Conservation (phyloP, 1,140 invertebrate species). For the Cherax quadricarinatus region DNA sequence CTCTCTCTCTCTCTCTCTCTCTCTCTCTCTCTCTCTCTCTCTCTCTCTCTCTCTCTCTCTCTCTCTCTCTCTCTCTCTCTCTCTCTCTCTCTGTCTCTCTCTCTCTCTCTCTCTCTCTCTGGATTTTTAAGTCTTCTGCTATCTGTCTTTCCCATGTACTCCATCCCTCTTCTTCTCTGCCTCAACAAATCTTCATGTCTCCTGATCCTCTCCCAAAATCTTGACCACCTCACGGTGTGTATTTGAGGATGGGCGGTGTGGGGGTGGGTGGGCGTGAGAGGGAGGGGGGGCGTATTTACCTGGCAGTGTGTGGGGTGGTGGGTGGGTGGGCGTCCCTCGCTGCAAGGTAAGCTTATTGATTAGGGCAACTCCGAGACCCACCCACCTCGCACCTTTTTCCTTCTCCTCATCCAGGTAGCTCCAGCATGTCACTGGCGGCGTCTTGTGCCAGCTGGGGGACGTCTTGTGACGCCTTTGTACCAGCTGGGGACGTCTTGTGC, state of each 20-base stretch:
- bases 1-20: neutral
- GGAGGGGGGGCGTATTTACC: neutral
- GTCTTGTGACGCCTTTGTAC: neutral
- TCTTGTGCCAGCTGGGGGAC: neutral
- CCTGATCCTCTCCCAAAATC: too few species aligned
- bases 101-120: neutral
- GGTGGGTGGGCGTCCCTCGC: neutral
- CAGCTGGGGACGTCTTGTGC: neutral
- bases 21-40: too few species aligned
- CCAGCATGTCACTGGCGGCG: neutral
- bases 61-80: neutral
- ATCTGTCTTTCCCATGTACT: too few species aligned
- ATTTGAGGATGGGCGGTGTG: neutral
- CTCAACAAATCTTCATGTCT: too few species aligned
- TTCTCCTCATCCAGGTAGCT: neutral
- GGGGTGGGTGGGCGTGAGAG: neutral
- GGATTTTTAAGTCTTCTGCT: too few species aligned
- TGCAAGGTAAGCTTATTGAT: constrained; percentile 10
- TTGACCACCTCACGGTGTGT: neutral
- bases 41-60: too few species aligned
- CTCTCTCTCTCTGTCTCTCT: too few species aligned
- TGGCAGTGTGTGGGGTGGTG: neutral
- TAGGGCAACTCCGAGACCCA: neutral
- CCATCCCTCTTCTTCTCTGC: too few species aligned
- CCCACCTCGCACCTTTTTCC: neutral